phyloP scores from a whole-genome alignment of 2,113 vertebrate species.

The Sebastes schlegelii region DNA sequence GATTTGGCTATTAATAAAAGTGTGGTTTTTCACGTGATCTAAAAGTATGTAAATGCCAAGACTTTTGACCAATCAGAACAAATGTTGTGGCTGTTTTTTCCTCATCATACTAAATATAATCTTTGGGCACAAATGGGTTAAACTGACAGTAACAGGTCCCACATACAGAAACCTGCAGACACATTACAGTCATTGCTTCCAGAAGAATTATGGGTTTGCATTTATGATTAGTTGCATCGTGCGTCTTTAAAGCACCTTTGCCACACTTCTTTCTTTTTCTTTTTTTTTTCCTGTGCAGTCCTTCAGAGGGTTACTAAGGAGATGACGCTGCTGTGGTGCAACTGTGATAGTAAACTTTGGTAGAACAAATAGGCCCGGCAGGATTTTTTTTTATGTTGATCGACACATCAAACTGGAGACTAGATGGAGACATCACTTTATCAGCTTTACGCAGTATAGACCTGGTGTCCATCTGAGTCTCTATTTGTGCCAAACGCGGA shows the following conservation, averaged over 20 bases:
- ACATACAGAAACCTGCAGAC: no score
- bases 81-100: no score
- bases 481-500: slow-evolving; percentile 2
- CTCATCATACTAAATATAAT: no score
- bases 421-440: not conserved
- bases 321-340: slow-evolving; percentile 62
- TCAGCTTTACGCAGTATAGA: slow-evolving; percentile 24
- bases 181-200: not conserved
- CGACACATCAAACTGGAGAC: slow-evolving; percentile 5
- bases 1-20: no score
- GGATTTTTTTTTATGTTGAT: slow-evolving; percentile 17
- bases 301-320: slow-evolving; percentile 66
- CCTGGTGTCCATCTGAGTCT: not conserved
- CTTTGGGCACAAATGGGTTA: no score
- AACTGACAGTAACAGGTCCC: no score
- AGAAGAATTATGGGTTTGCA: not conserved
- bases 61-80: no score
- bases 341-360: slow-evolving; percentile 32
- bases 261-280: slow-evolving; percentile 44
- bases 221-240: not conserved
- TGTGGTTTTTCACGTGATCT: no score
- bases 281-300: slow-evolving; percentile 26
- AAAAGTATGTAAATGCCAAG: no score
- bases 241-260: slow-evolving; percentile 55
- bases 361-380: not conserved